Conservation (phyloP, 2,113 vertebrate species). For the Oryzias melastigma region DNA sequence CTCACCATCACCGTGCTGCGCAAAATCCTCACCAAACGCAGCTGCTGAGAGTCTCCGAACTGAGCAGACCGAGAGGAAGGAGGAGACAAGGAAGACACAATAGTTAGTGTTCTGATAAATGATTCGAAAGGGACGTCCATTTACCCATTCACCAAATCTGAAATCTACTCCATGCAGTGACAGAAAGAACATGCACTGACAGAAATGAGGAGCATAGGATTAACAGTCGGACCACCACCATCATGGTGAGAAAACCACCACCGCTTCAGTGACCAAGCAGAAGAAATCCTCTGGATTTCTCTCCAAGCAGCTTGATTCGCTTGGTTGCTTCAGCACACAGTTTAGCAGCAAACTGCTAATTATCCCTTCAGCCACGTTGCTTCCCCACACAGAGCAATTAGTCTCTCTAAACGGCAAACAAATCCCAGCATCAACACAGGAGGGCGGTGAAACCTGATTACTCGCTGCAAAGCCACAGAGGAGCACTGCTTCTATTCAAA, state of each 20-base stretch:
- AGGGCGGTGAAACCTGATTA: conserved; percentile 64
- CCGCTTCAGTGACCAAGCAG: conserved; percentile 15
- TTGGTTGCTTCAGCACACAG: conserved; percentile 38
- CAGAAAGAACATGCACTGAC: conserved; percentile 43
- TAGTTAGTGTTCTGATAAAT: background rate
- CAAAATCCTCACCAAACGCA: conserved; percentile 95
- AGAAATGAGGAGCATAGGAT: background rate
- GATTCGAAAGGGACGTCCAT: conserved; percentile 9
- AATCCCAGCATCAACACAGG: conserved; percentile 50
- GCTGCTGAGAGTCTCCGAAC: conserved; percentile 99
- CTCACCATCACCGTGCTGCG: conserved; percentile 98
- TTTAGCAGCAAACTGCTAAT: conserved; percentile 51
- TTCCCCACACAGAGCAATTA: conserved; percentile 39
- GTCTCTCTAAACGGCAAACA: conserved; percentile 55
- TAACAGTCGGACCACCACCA: background rate
- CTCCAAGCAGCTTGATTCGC: conserved; percentile 40
- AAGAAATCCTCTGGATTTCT: conserved; percentile 13
- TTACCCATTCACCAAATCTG: conserved; percentile 20
- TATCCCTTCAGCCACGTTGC: conserved; percentile 43
- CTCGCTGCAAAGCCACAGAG: conserved; percentile 38
- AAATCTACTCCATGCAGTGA: conserved; percentile 65
- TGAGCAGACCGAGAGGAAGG: conserved; percentile 40
- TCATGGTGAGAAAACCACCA: background rate
- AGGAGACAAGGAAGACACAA: background rate
- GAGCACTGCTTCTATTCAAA: conserved; percentile 15